Base-by-base conservation (phyloP, 2,113 vertebrate species). In the Azemiops feae region DNA sequence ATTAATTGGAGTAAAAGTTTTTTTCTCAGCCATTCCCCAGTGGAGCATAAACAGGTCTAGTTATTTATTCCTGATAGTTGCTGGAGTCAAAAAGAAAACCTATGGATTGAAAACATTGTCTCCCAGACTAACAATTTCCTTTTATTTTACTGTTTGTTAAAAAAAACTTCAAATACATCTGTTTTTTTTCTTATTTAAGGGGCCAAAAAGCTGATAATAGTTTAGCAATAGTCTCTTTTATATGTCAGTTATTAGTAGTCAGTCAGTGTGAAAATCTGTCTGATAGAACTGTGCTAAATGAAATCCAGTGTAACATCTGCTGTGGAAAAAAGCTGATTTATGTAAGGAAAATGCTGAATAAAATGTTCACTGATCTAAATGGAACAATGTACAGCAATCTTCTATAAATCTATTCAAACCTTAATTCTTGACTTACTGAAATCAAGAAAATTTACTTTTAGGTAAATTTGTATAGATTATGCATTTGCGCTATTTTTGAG, bases 291-390 rank as follows among this genome's bases (percentile, higher is more conserved):
- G 88, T 96, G 95, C 96, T 97, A 96, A 95, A 95, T 94, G 85
- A 94, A 96, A 97, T 96, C 90, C 95, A 93, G 25, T 92, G 88
- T 97, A 96, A 97, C 96, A 96, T 96, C 94, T 96, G 89, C 95
- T 96, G 95, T 39, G 88, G 22, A 27, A 95, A 95, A 93, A 91
- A 92, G 45, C 94, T 97, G 94, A 96, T 97, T 96, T 96, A 96
- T 97, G 96, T 95, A 97, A 95, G 94, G 94, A 94, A 95, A 95
- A 95, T 54, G 88, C 93, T 95, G 93, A 94, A 96, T 94, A 93
- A 93, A 97, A 95, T 53, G 96, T 95, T 96, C 91, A 96, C 92
- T 93, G 96, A 96, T 92, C 93, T 94, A 91, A 34, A 94, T 91
- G 69, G 45, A 92, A 95, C 93, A 96, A 96, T 90, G 10, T 9